phyloP scores from a whole-genome alignment of 1,140 invertebrate species.

The Cephus cinctus region DNA sequence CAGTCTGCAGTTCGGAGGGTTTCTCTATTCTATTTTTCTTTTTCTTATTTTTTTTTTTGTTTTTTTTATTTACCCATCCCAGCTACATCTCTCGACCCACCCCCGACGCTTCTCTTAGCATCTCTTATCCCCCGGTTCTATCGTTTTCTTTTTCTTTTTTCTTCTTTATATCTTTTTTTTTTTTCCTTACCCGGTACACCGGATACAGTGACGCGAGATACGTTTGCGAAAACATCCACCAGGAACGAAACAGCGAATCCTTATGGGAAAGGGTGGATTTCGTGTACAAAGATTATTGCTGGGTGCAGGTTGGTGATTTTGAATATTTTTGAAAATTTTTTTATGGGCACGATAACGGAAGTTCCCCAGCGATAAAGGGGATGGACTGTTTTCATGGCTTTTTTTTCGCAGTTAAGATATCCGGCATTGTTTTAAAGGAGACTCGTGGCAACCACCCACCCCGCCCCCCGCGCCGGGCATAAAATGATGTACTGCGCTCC shows the following conservation, averaged over 20 bases:
- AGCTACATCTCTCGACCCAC: neutral
- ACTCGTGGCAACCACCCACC: slow-evolving; percentile 26
- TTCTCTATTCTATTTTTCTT: neutral
- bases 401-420: slow-evolving; percentile 37
- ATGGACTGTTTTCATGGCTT: too few relatives aligned
- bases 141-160: slow-evolving; percentile 6
- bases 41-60: slow-evolving; percentile 6
- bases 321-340: too few relatives aligned
- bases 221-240: too few relatives aligned
- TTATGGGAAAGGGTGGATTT: too few relatives aligned
- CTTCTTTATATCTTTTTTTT: too few relatives aligned
- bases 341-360: too few relatives aligned
- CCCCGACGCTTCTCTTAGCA: neutral
- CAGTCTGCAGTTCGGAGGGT: slow-evolving; percentile 1
- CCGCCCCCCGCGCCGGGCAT: slow-evolving; percentile 33
- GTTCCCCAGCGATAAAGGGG: too few relatives aligned
- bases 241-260: too few relatives aligned
- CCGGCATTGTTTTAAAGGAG: slow-evolving; percentile 50
- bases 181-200: too few relatives aligned
- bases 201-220: too few relatives aligned
- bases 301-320: too few relatives aligned
- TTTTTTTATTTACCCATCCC: slow-evolving; percentile 12
- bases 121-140: neutral
- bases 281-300: too few relatives aligned
- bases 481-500: slow-evolving; percentile 53